Evolutionary conservation across 92 coral and sea anemone genomes (phyloP).

Genomic region (Phenganax subtilis): DNA sequence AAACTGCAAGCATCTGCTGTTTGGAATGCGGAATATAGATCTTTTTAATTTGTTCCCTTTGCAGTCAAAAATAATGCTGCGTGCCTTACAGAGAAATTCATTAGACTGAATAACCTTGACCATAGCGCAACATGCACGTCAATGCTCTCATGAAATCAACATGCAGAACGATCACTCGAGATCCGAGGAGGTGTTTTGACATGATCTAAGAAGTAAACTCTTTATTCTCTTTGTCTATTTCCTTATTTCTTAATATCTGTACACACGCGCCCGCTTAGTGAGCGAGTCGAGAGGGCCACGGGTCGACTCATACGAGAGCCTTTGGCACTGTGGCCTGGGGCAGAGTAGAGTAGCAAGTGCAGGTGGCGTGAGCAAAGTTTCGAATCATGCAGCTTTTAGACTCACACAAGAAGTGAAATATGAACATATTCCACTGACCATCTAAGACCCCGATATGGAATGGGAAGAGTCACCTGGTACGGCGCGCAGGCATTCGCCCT

Average conservation of each 20-base stretch:
- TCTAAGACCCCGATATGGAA: too few species aligned
- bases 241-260: neutral
- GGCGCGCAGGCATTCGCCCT: too few species aligned
- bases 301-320: neutral
- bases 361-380: too few species aligned
- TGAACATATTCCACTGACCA: too few species aligned
- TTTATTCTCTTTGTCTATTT: neutral
- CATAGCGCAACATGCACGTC: neutral
- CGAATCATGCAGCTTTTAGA: too few species aligned
- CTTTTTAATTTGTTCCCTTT: neutral
- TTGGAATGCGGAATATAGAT: conserved; percentile 14
- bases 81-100: neutral
- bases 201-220: neutral
- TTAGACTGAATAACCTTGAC: neutral
- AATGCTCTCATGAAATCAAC: neutral
- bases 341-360: neutral
- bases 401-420: too few species aligned
- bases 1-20: neutral
- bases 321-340: neutral
- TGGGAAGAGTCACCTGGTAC: too few species aligned
- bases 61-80: neutral
- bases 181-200: conserved; percentile 12
- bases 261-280: conserved; percentile 6
- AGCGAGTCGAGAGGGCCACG: neutral
- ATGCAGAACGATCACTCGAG: conserved; percentile 20